Evolutionary conservation across 2,888 invertebrate genomes (phyloP).

Genomic region (Silvanus unidentatus): DNA sequence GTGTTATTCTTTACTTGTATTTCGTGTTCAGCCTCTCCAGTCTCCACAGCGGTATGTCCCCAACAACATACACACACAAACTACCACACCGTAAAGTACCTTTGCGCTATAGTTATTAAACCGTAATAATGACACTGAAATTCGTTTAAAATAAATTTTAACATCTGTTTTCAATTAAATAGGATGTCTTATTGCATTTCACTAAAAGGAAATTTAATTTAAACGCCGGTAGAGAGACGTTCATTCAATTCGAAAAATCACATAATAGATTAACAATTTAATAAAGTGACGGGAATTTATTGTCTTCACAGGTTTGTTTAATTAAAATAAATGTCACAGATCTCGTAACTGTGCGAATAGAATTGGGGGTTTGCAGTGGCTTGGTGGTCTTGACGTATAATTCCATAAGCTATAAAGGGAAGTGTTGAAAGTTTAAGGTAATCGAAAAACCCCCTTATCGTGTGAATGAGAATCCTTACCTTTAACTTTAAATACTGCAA

Average conservation of each 20-base stretch:
- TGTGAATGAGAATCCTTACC: conserved; percentile 13
- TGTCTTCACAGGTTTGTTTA: background rate
- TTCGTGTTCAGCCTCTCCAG: conserved; percentile 11
- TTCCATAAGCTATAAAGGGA: conserved; percentile 11
- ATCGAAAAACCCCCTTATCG: conserved; percentile 16
- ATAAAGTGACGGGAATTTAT: conserved; percentile 2
- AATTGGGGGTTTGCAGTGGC: conserved; percentile 8
- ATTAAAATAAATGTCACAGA: conserved; percentile 5
- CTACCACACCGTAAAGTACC: too few relatives aligned
- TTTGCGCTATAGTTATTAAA: too few relatives aligned
- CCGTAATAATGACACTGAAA: too few relatives aligned
- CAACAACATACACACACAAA: too few relatives aligned
- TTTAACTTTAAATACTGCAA: conserved; percentile 20
- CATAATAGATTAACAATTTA: too few relatives aligned
- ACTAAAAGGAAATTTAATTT: too few relatives aligned
- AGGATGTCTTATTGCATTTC: too few relatives aligned
- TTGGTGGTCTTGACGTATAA: background rate
- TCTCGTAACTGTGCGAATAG: conserved; percentile 3
- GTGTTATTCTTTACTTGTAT: conserved; percentile 21
- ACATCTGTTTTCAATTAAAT: too few relatives aligned
- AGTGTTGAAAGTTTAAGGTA: conserved; percentile 17
- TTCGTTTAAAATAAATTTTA: too few relatives aligned
- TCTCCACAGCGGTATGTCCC: background rate
- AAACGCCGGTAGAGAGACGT: too few relatives aligned
- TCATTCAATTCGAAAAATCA: too few relatives aligned